These are phyloP conservation scores for Athene cunicularia DNA, from an alignment of 2,113 vertebrate genomes.

Conservation along the genomic window DNA sequence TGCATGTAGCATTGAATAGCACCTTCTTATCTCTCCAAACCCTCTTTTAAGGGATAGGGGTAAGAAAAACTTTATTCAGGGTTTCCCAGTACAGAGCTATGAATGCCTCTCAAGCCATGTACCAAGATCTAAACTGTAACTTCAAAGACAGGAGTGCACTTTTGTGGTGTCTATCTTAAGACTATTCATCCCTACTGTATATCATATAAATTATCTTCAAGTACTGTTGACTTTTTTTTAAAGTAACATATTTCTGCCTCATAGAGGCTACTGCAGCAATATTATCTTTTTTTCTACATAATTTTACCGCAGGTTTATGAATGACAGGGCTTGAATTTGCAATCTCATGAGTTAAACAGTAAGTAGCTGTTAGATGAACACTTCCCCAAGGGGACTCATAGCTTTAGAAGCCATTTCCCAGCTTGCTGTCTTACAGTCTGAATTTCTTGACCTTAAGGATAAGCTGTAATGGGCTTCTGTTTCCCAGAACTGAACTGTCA, in stretches of 20 bases:
- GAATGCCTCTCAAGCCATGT: background rate
- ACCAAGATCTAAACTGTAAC: background rate
- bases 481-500: background rate
- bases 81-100: background rate
- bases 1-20: background rate
- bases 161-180: background rate
- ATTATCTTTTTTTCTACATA: background rate
- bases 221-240: background rate
- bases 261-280: background rate
- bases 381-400: background rate
- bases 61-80: background rate
- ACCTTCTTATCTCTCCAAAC: background rate
- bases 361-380: background rate
- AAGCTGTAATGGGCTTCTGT: background rate
- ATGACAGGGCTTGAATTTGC: background rate
- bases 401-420: background rate
- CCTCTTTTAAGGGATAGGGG: background rate
- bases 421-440: background rate
- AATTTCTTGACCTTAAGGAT: background rate
- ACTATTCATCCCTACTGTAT: background rate
- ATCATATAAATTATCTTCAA: background rate
- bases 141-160: background rate
- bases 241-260: background rate
- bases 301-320: background rate
- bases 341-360: background rate